Base-by-base conservation (phyloP, 2,888 invertebrate species). In the Thelaira solivaga region DNA sequence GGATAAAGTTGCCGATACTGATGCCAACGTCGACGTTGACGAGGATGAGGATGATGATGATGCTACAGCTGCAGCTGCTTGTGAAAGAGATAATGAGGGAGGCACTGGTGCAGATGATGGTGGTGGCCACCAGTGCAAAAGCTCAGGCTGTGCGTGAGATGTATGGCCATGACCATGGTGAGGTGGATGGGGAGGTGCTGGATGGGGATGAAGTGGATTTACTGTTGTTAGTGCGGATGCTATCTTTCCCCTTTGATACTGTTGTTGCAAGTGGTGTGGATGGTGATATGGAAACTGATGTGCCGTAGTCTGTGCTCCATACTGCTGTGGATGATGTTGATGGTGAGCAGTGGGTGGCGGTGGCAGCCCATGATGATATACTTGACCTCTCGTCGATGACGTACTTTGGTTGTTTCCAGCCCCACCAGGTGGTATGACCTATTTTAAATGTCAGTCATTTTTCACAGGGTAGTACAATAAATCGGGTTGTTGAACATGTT, bases 401-500 rank as follows among this genome's bases (percentile, higher is more conserved):
- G 71, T n/a, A 49, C 77, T 80, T 26, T 71, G 57, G 47, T 73
- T 68, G 41, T 36, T 76, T 57, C 76, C 80, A 80, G 81, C 62
- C 78, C 77, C 76, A 72, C 75, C 65, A 61, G 72, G 69, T 65
- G 68, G 73, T 73, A 74, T 67, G 79, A 77, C 83, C 82, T 87
- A 85, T 83, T 87, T 87, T 83, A 86, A 83, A 82, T 87, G 86
- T 86, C 86, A 88, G 82, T 88, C 88, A 76, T 88, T 88, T 81
- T 89, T 89, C 83, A 87, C 88, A 83, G 88, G 85, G 83, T 88
- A 89, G 80, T 89, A 88, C 81, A 88, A 85, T 69, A 88, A 84
- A 81, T 88, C 87, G 64, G 87, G 85, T 78, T 88, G 88, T 76
- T 84, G 83, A 26, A 81, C 80, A 55, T 83, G 83, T 75, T 87